Evolutionary conservation across 2,113 vertebrate genomes (phyloP).

Genomic region (Dasyprocta punctata): DNA sequence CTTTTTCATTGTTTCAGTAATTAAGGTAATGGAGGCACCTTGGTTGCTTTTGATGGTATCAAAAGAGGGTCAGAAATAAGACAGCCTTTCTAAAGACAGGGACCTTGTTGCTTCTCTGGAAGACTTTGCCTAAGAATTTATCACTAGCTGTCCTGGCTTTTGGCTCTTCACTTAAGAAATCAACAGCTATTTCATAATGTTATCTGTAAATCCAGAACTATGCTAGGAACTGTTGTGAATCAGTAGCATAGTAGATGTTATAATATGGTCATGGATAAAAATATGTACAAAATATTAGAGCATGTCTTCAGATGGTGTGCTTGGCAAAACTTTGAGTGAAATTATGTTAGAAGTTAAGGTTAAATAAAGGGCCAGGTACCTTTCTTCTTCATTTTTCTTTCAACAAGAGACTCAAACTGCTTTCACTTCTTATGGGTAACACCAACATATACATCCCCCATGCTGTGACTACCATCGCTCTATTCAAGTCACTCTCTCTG

Average conservation of each 20-base stretch:
- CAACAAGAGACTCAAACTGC: not conserved
- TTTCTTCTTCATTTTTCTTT: not conserved
- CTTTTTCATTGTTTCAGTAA: not conserved
- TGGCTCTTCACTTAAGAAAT: not conserved
- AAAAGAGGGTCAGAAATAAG: not conserved
- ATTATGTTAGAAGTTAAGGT: slow-evolving; percentile 4
- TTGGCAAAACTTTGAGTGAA: not conserved
- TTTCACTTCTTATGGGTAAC: not conserved
- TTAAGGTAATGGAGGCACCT: not conserved
- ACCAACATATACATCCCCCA: not conserved
- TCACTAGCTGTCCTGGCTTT: not conserved
- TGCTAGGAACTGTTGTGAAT: not conserved
- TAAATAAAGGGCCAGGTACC: not conserved
- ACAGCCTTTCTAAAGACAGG: not conserved
- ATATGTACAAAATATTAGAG: not conserved
- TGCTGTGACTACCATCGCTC: not conserved
- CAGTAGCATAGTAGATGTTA: not conserved
- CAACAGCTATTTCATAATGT: not conserved
- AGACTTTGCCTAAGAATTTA: not conserved
- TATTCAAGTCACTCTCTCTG: not conserved
- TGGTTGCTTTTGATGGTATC: not conserved
- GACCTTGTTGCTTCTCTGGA: not conserved
- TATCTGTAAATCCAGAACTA: not conserved
- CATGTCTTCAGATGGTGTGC: not conserved
- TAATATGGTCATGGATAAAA: not conserved